Evolutionary conservation across 1,140 invertebrate genomes (phyloP).

Genomic region (Achroia grisella): DNA sequence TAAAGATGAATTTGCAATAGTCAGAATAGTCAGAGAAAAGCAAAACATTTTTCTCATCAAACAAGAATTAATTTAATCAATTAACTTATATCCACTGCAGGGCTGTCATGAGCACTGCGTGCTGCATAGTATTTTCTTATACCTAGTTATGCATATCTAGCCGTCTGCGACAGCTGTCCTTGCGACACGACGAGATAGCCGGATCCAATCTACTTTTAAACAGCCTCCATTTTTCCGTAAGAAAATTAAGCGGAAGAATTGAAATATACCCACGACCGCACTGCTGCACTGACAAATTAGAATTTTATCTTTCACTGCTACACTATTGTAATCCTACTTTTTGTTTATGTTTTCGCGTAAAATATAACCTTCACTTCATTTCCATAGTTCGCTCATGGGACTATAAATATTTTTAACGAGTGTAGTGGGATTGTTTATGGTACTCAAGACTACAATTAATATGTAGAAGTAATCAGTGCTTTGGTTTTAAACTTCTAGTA

Average conservation of each 20-base stretch:
- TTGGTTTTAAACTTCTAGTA: no score
- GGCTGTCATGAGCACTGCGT: no score
- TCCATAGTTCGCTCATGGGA: constrained; percentile 3
- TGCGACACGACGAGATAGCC: constrained; percentile 8
- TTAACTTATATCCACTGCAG: no score
- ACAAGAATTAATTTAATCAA: no score
- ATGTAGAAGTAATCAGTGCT: no score
- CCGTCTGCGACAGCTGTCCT: constrained; percentile 29
- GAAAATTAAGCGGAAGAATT: constrained; percentile 25
- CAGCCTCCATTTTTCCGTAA: constrained; percentile 20
- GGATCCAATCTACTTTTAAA: constrained; percentile 34
- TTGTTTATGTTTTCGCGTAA: constrained; percentile 10
- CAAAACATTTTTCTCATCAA: no score
- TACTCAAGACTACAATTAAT: no score
- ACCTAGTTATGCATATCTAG: constrained; percentile 33
- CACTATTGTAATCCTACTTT: constrained; percentile 8
- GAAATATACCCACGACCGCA: constrained; percentile 4
- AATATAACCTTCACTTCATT: constrained; percentile 11
- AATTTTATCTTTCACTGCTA: constrained; percentile 16
- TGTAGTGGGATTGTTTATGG: background rate
- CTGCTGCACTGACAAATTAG: constrained; percentile 17
- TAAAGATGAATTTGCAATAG: no score
- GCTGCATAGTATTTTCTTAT: constrained; percentile 11
- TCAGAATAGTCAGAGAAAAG: no score
- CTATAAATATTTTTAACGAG: constrained; percentile 15